Percentiles rank a stretch among this genome's conserved stretches.
Conservation (phyloP, 2,888 invertebrate species). For the Drosophila cognata region DNA sequence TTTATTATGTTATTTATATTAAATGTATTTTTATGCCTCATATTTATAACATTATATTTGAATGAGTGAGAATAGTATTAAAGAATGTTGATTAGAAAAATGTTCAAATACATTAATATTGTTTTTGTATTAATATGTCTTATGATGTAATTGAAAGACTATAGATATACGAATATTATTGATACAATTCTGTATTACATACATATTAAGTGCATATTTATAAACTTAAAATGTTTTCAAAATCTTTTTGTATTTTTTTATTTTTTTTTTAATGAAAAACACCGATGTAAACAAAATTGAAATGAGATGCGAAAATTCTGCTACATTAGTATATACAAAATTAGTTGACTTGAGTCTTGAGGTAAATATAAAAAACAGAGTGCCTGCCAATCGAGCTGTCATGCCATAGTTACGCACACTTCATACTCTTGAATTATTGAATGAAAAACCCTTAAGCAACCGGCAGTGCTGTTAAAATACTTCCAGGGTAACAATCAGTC, state of each 20-base stretch:
- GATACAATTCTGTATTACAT: too few relatives aligned
- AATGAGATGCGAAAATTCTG: neutral
- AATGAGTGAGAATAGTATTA: neutral
- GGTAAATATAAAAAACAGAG: neutral
- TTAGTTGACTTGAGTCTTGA: neutral
- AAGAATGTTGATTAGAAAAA: neutral
- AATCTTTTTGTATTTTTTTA: neutral
- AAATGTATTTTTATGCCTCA: neutral
- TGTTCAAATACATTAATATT: neutral
- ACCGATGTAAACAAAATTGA: neutral
- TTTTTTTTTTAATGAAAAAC: neutral
- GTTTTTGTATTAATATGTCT: neutral
- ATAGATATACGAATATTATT: neutral
- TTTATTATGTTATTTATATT: neutral
- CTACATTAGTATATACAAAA: neutral
- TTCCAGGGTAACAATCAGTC: slow-evolving; percentile 13
- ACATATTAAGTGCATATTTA: neutral
- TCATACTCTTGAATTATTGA: slow-evolving; percentile 19
- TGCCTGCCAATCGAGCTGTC: neutral
- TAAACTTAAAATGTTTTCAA: neutral
- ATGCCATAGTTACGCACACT: neutral
- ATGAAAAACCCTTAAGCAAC: neutral
- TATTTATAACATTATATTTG: neutral
- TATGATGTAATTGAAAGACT: neutral
- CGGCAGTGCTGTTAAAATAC: neutral